Evolutionary conservation across 2,113 vertebrate species (phyloP).

Genomic region (Tetrax tetrax): DNA sequence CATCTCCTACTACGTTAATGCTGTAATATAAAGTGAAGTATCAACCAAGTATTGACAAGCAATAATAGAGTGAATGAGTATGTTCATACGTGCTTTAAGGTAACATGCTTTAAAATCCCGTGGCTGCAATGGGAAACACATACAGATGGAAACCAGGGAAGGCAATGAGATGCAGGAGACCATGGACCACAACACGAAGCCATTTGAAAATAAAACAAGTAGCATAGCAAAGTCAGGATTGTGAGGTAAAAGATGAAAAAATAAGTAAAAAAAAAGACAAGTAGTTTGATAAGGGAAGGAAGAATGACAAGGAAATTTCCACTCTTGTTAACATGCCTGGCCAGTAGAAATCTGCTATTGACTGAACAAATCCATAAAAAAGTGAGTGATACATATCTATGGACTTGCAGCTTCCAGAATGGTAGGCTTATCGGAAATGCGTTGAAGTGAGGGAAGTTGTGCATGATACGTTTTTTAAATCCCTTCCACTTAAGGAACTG

Average conservation of each 20-base stretch:
- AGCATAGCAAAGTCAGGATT: not conserved
- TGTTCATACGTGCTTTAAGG: not conserved
- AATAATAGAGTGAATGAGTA: not conserved
- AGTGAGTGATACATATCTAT: fast-evolving
- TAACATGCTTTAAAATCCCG: not conserved
- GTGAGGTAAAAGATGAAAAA: not conserved
- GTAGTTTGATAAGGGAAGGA: not conserved
- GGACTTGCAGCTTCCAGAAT: not conserved
- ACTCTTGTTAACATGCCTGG: not conserved
- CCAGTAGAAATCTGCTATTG: fast-evolving
- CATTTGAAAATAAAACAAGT: not conserved
- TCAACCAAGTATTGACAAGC: not conserved
- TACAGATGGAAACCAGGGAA: not conserved
- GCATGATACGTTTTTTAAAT: not conserved
- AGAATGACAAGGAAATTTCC: not conserved
- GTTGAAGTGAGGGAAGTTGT: not conserved
- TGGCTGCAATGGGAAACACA: not conserved
- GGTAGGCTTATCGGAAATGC: not conserved
- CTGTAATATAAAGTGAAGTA: not conserved
- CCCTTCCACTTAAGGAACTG: not conserved
- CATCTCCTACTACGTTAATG: not conserved
- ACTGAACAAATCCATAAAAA: not conserved
- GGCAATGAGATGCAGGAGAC: not conserved
- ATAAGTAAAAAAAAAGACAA: fast-evolving
- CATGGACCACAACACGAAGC: not conserved